Evolutionary conservation across 2,113 vertebrate genomes (phyloP), one percentile per base, ranked within the genome.

Genomic region (Leucoraja erinaceus): DNA sequence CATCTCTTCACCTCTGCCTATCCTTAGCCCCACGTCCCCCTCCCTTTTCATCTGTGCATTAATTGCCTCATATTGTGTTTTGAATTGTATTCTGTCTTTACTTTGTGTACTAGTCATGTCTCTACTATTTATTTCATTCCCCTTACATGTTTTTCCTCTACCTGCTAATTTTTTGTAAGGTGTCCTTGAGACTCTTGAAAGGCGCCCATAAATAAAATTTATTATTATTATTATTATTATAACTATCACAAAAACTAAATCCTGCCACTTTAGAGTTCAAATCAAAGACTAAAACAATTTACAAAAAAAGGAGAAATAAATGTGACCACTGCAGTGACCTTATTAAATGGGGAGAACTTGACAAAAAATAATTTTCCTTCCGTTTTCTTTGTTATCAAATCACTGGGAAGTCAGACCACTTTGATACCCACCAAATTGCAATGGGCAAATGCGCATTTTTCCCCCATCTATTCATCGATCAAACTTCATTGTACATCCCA

Each of bases 231-330:
- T n/a, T n/a, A n/a, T n/a, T n/a, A n/a, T n/a, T n/a, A n/a, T 2
- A 83, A 2, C 20, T 47, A 83, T 3, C 47, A 47, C 47, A 54
- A 83, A 83, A 56, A 56, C 79, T 2, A 56, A 47, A 25, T 56
- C 56, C 25, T 83, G 20, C 56, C 47, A 83, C 25, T 83, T 83
- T 54, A 83, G 33, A 83, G 79, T 56, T 56, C 18, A 10, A 83
- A 83, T 16, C 16, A 20, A 47, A 47, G 47, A 79, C 47, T 83
- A 56, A 56, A 83, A 83, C 56, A 56, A 83, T 25, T 83, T 83
- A 81, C 33, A 47, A 54, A 81, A 47, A 81, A 79, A 54, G 33
- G 78, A 79, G 33, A 79, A 79, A 79, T 81, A 81, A 81, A 54
- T 83, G 79, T 54, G 47, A 83, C 47, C 47, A 83, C 47, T 25